Conservation (phyloP, 2,888 invertebrate genomes). For the Dryococelus australis region DNA sequence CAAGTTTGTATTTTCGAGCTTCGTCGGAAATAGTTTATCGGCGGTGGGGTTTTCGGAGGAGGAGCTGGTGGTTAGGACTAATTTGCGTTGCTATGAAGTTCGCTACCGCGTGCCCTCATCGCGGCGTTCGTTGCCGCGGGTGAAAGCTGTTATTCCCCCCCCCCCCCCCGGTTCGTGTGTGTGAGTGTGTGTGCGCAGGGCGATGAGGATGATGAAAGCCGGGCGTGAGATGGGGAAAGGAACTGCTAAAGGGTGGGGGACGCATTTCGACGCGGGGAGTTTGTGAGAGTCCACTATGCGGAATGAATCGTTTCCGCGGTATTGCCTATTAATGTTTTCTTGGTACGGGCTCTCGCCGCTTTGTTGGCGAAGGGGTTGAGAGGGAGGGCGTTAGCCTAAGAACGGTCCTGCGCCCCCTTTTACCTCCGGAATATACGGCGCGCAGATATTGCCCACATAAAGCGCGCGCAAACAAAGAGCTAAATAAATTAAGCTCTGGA, state of each 20-base stretch:
- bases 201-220: neutral
- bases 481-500: constrained; percentile 26
- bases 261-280: neutral
- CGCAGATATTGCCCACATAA: constrained; percentile 25
- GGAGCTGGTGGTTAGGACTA: too few relatives aligned
- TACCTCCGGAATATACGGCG: constrained; percentile 21
- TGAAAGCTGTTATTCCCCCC: neutral
- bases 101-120: too few relatives aligned
- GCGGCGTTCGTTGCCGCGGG: neutral
- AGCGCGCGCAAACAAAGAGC: constrained; percentile 25
- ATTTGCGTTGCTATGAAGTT: too few relatives aligned
- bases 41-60: too few relatives aligned
- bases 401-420: neutral
- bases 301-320: constrained; percentile 9
- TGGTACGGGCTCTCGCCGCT: neutral
- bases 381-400: too few relatives aligned
- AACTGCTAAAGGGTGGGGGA: too few relatives aligned
- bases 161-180: too few relatives aligned
- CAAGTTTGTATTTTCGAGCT: too few relatives aligned
- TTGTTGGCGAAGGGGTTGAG: neutral
- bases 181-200: neutral
- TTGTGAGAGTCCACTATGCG: neutral
- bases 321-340: constrained; percentile 10
- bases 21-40: too few relatives aligned
- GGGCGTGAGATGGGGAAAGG: too few relatives aligned